Evolutionary conservation across 64 coral and sea anemone species (phyloP), one percentile per base, ranked within the genome.

Genomic region (Montipora cactus): DNA sequence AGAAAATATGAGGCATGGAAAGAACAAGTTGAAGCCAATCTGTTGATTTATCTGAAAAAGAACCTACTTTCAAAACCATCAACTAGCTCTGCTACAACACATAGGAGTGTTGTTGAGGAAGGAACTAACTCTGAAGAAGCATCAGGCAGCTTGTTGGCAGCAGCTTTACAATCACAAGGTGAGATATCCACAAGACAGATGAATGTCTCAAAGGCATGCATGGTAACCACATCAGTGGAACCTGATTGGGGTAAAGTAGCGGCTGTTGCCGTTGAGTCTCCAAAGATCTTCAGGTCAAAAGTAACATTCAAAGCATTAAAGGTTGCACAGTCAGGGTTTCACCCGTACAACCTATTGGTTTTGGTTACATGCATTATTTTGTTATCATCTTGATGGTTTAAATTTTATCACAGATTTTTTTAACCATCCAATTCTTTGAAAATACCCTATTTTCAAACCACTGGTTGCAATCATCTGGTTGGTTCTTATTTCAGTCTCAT

Each of bases 21-120:
- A 66, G 98, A 99, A 61, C 98, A 99, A 73, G 88, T 94, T 23
- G 98, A 99, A 57, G 83, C 98, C n/a, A 96, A 99, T 77, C 95
- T 99, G 5, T 52, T 99, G 84, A 94, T 94, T 22, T 99, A 99
- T 28, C 92, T 99, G 12, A 99, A 99, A 85, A 94, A 94, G 48
- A 99, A 99, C 58, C 80, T 99, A 5, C 71, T 99, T 11, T 94
- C 69, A 59, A 96, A 96, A 76, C 88, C 98, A 2, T 80, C 92
- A 59, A 45, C 74, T 16, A 93, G 89, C 77, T 99, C 98, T 76
- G 95, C 92, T 28, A 94, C 95, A 44, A 96, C 98, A 76, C 92
- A 97, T 84, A 94, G 96, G 28, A 97, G 96, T 76, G 50, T 48
- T 79, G 93, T 49, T 8, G 96, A 97, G 62, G 96, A 97, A 87